Evolutionary conservation across 2,888 invertebrate genomes (phyloP).

Genomic region (Archips crataeganus): DNA sequence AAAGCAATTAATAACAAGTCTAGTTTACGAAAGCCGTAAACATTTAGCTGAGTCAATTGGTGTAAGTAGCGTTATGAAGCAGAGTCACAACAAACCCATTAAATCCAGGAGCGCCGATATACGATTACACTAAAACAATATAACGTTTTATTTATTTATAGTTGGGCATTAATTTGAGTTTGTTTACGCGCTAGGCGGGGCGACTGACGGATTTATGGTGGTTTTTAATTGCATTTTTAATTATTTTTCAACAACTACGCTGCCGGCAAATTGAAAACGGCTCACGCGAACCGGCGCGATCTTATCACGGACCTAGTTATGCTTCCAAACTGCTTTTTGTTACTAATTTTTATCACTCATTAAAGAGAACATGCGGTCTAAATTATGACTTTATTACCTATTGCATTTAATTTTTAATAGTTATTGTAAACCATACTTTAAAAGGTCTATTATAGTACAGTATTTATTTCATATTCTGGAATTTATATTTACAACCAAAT

Average conservation of each 20-base stretch:
- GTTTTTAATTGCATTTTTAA: slow-evolving; percentile 83
- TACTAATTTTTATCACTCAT: slow-evolving; percentile 39
- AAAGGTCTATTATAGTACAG: not conserved
- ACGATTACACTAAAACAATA: slow-evolving; percentile 61
- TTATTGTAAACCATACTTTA: not conserved
- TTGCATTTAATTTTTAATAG: slow-evolving; percentile 21
- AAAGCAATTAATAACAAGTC: slow-evolving; percentile 29
- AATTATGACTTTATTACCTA: slow-evolving; percentile 34
- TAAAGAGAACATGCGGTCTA: slow-evolving; percentile 18
- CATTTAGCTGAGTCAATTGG: slow-evolving; percentile 38
- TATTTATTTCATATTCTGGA: slow-evolving; percentile 26
- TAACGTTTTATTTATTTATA: slow-evolving; percentile 66
- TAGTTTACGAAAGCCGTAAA: slow-evolving; percentile 38
- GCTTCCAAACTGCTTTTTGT: slow-evolving; percentile 38
- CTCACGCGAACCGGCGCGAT: slow-evolving; percentile 63
- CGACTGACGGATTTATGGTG: slow-evolving; percentile 78
- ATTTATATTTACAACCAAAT: slow-evolving; percentile 30
- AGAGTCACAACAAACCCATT: slow-evolving; percentile 53
- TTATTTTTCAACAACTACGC: slow-evolving; percentile 79
- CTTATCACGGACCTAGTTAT: slow-evolving; percentile 64
- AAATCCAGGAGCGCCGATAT: slow-evolving; percentile 53
- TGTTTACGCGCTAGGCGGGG: slow-evolving; percentile 75
- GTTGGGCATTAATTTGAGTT: slow-evolving; percentile 64
- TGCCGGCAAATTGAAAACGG: slow-evolving; percentile 78
- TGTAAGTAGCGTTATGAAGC: slow-evolving; percentile 48